A percentile compares a stretch with the other conserved stretches of the same genome.
Conservation (phyloP, 2,888 invertebrate genomes). For the Chrysodeixis includens region DNA sequence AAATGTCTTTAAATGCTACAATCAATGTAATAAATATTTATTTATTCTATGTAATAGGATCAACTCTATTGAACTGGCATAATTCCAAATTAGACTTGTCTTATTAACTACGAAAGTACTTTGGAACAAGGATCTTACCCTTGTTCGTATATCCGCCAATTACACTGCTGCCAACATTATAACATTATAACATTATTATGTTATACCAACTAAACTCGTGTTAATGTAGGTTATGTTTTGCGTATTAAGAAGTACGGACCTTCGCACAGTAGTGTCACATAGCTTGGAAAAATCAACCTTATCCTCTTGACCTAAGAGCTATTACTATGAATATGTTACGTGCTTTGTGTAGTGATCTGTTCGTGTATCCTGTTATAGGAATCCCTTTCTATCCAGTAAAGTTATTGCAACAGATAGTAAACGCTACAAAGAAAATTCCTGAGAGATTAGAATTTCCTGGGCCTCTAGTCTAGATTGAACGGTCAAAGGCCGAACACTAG, state of each 20-base stretch:
- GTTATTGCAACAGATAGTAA: constrained; percentile 2
- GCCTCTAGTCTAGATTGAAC: background rate
- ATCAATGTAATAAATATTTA: background rate
- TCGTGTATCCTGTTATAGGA: background rate
- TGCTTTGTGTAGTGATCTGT: background rate
- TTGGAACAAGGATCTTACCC: constrained; percentile 1
- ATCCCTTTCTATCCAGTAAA: background rate
- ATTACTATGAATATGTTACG: background rate
- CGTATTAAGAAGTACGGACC: background rate
- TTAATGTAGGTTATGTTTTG: background rate
- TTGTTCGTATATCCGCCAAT: constrained; percentile 4
- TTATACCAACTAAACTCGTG: constrained; percentile 3
- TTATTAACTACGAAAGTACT: background rate
- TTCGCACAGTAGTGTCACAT: background rate
- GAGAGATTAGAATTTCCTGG: background rate
- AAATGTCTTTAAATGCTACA: no score
- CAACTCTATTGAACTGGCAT: constrained; percentile 2
- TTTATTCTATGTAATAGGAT: background rate
- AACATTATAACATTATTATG: background rate
- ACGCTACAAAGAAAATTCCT: background rate
- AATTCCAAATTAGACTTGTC: background rate
- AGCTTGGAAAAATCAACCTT: background rate
- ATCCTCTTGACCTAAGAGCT: background rate
- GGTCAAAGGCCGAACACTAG: background rate
- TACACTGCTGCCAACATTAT: background rate